phyloP scores from a whole-genome alignment of 2,113 vertebrate species.

The Narcine bancroftii region DNA sequence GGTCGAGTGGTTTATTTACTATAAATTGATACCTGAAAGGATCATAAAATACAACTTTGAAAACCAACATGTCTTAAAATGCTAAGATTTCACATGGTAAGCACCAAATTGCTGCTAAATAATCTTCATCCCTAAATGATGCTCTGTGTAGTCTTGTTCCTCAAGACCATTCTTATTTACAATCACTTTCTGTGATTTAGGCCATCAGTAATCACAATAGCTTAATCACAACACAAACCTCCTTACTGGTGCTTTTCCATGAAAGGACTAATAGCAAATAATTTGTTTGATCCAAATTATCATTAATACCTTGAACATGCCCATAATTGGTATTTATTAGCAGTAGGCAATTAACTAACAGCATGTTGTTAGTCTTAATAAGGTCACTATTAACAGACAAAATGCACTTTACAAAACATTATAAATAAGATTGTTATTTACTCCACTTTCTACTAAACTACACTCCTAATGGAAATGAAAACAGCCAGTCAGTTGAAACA shows the following conservation, averaged over 20 bases:
- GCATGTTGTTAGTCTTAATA: constrained; percentile 3
- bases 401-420: neutral
- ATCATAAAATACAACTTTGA: neutral
- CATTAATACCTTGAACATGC: neutral
- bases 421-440: neutral
- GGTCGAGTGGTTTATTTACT: neutral
- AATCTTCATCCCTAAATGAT: neutral
- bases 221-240: neutral
- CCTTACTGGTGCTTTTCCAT: neutral
- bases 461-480: neutral
- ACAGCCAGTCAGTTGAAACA: neutral
- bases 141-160: neutral
- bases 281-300: neutral
- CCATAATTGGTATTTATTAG: constrained; percentile 30
- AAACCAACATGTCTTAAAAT: neutral
- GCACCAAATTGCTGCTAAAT: neutral
- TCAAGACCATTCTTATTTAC: neutral
- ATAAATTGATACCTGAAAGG: no score
- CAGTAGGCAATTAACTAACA: constrained; percentile 27
- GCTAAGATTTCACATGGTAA: neutral
- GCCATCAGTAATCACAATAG: neutral
- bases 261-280: neutral
- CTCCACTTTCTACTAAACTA: neutral
- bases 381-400: constrained; percentile 1
- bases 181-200: neutral